phyloP scores from a whole-genome alignment of 2,797 vertebrate species.

The Tolypeutes matacus region DNA sequence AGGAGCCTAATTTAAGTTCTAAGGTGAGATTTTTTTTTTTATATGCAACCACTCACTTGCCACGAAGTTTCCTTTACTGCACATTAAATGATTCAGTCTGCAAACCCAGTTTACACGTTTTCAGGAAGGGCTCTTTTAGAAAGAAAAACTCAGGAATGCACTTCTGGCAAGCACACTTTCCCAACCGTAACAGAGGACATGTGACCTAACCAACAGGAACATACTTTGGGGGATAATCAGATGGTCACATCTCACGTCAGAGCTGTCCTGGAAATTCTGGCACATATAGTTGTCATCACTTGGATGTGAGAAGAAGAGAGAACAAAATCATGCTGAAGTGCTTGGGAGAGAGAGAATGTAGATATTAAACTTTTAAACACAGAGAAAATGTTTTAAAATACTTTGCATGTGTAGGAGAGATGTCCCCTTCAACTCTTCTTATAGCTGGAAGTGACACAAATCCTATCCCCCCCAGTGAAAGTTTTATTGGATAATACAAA shows the following conservation, averaged over 20 bases:
- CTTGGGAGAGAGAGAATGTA: not conserved
- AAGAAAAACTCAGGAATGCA: not conserved
- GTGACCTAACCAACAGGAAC: not conserved
- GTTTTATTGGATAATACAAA: not conserved
- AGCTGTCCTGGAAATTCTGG: not conserved
- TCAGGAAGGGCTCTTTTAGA: conserved; percentile 1
- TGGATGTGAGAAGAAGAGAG: not conserved
- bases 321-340: not conserved
- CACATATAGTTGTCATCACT: not conserved
- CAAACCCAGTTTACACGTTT: conserved; percentile 29
- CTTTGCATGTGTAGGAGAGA: not conserved
- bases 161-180: conserved; percentile 1
- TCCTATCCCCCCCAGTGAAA: not conserved
- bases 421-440: not conserved
- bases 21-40: conserved; percentile 48
- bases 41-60: conserved; percentile 10
- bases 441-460: not conserved
- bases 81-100: conserved; percentile 6
- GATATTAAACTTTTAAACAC: not conserved
- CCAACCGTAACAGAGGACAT: not conserved
- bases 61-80: not conserved
- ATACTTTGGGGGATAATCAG: not conserved
- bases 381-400: not conserved
- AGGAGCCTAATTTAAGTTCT: not conserved
- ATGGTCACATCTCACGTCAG: not conserved